A percentile compares a stretch with the other conserved stretches of the same genome.
Conservation (phyloP, 2,888 invertebrate species). For the Drosophila buzzatii region DNA sequence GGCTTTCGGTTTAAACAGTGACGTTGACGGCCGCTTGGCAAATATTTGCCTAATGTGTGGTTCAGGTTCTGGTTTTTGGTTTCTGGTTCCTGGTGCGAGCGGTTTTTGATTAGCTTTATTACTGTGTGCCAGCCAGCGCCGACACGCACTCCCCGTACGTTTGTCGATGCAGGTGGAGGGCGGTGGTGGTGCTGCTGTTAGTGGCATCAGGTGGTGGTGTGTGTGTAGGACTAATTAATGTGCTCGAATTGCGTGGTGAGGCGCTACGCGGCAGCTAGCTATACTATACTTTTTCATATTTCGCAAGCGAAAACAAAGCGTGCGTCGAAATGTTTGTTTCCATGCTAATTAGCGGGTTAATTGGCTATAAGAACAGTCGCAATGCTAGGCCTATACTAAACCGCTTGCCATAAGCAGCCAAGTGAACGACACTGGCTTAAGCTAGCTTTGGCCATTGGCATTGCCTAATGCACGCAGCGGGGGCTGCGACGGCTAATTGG, state of each 20-base stretch:
- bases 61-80: constrained; percentile 61
- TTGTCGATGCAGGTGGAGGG: background rate
- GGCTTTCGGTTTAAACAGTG: constrained; percentile 33
- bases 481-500: constrained; percentile 52
- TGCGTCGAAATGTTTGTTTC: constrained; percentile 60
- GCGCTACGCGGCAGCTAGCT: constrained; percentile 22
- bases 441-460: constrained; percentile 51
- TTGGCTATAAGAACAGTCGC: constrained; percentile 67
- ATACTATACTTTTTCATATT: constrained; percentile 54
- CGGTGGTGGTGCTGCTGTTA: background rate
- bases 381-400: constrained; percentile 21
- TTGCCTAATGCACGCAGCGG: constrained; percentile 33
- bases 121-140: constrained; percentile 61
- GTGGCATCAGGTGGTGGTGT: constrained; percentile 25
- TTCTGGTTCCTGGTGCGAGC: constrained; percentile 44
- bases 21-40: constrained; percentile 54
- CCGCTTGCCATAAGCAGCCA: constrained; percentile 14
- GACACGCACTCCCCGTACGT: constrained; percentile 23
- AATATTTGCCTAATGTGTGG: constrained; percentile 79
- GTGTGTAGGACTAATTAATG: constrained; percentile 71
- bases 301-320: constrained; percentile 38
- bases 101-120: constrained; percentile 81
- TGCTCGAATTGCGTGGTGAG: constrained; percentile 57
- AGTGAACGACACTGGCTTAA: constrained; percentile 35
- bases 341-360: constrained; percentile 80